phyloP scores from a whole-genome alignment of 2,113 vertebrate species.

The Chaenogobius annularis region DNA sequence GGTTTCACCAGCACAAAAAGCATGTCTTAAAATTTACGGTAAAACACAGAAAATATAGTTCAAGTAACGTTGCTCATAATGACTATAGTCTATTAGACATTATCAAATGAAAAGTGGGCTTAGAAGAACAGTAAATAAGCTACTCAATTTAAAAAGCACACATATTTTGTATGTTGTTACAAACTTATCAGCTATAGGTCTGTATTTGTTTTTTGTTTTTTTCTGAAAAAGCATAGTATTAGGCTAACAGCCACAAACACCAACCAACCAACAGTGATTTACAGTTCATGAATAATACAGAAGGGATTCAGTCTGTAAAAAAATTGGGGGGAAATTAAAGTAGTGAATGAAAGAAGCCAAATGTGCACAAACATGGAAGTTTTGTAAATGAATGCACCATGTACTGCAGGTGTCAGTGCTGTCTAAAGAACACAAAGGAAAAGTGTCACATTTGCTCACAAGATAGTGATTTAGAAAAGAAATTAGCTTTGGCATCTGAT shows the following conservation, averaged over 20 bases:
- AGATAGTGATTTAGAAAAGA: conserved; percentile 34
- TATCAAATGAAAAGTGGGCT: conserved; percentile 49
- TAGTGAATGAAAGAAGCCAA: conserved; percentile 27
- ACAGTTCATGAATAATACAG: conserved; percentile 44
- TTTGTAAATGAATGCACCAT: conserved; percentile 16
- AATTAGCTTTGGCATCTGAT: conserved; percentile 66
- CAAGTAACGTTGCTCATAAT: conserved; percentile 47
- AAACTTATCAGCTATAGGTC: conserved; percentile 66
- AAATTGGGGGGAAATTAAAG: conserved; percentile 9
- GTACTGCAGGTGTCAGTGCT: conserved; percentile 15
- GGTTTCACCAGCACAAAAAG: conserved; percentile 62
- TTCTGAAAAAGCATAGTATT: conserved; percentile 61
- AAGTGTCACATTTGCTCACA: conserved; percentile 25
- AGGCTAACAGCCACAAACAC: conserved; percentile 60
- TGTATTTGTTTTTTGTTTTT: conserved; percentile 27
- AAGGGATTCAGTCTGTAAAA: conserved; percentile 40
- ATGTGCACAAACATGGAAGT: conserved; percentile 31
- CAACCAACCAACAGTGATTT: conserved; percentile 44
- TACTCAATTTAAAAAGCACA: conserved; percentile 58
- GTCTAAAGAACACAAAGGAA: conserved; percentile 25
- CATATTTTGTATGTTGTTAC: conserved; percentile 61
- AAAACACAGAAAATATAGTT: conserved; percentile 54
- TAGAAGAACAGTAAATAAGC: conserved; percentile 57
- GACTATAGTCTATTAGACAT: conserved; percentile 40
- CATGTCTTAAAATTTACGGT: conserved; percentile 44